phyloP scores from a whole-genome alignment of 2,113 vertebrate genomes.

The Balaenoptera acutorostrata region DNA sequence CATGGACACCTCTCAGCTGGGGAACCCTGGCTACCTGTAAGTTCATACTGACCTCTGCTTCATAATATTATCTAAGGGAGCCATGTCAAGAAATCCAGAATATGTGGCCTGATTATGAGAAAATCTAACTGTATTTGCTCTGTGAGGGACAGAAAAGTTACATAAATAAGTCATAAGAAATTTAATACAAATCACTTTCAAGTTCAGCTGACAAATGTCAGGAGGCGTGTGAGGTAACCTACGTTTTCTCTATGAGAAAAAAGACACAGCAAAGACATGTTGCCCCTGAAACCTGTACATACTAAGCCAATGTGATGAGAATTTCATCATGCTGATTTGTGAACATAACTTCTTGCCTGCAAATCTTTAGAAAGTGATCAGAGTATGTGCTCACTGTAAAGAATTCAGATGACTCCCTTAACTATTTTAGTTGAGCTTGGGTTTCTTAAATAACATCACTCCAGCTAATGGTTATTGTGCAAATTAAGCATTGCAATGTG shows the following conservation, averaged over 20 bases:
- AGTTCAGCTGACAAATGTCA: not conserved
- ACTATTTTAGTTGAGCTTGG: not conserved
- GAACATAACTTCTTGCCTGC: not conserved
- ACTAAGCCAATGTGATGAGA: not conserved
- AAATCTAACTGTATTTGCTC: not conserved
- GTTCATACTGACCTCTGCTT: not conserved
- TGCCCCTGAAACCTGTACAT: not conserved
- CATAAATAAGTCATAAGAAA: not conserved
- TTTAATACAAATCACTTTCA: not conserved
- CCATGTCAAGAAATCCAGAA: not conserved
- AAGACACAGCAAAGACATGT: not conserved
- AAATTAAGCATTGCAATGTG: not conserved
- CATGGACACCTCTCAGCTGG: not conserved
- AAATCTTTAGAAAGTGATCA: not conserved
- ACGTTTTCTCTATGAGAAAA: not conserved
- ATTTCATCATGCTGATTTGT: not conserved
- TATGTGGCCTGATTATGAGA: not conserved
- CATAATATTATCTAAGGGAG: not conserved
- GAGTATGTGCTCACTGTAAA: not conserved
- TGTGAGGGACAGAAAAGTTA: not conserved
- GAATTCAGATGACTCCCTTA: not conserved
- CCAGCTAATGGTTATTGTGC: not conserved
- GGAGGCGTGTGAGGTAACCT: not conserved
- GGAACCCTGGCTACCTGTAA: not conserved
- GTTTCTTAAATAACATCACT: slow-evolving; percentile 5